A percentile compares a stretch with the other conserved stretches of the same genome.
These are phyloP conservation scores for Pollenia griseotomentosa DNA, from an alignment of 2,888 invertebrate genomes.

Conservation along the genomic window DNA sequence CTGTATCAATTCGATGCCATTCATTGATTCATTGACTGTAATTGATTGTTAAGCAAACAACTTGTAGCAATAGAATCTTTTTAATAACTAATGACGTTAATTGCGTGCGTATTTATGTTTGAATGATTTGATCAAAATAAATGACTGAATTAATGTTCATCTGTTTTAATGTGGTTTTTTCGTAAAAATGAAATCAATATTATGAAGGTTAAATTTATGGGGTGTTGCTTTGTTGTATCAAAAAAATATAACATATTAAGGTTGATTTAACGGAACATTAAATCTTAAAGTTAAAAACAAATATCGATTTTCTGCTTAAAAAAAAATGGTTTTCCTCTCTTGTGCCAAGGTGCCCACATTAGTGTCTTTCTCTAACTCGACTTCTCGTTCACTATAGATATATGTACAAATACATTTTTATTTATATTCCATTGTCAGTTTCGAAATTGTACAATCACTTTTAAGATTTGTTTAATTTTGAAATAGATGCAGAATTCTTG, in stretches of 20 bases:
- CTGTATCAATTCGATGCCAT: slow-evolving; percentile 10
- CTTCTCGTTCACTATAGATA: no score
- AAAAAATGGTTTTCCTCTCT: no score
- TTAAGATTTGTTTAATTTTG: no score
- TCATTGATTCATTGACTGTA: slow-evolving; percentile 33
- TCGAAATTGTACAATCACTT: no score
- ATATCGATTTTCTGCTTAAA: no score
- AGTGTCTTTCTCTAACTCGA: no score
- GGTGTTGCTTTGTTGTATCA: background rate
- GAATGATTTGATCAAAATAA: background rate
- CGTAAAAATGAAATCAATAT: slow-evolving; percentile 43
- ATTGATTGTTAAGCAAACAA: slow-evolving; percentile 44
- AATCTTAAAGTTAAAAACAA: background rate
- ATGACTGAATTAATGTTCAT: slow-evolving; percentile 13
- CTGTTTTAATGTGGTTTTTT: slow-evolving; percentile 26
- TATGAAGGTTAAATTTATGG: slow-evolving; percentile 32
- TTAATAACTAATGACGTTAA: slow-evolving; percentile 13
- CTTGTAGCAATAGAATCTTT: slow-evolving; percentile 41
- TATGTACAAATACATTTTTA: no score
- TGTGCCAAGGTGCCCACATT: no score
- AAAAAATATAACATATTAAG: slow-evolving; percentile 31
- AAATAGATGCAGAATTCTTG: no score
- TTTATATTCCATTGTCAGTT: no score
- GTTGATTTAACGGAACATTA: slow-evolving; percentile 19
- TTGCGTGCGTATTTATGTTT: background rate